phyloP scores from a whole-genome alignment of 2,797 vertebrate genomes.

The Kryptopterus vitreolus region DNA sequence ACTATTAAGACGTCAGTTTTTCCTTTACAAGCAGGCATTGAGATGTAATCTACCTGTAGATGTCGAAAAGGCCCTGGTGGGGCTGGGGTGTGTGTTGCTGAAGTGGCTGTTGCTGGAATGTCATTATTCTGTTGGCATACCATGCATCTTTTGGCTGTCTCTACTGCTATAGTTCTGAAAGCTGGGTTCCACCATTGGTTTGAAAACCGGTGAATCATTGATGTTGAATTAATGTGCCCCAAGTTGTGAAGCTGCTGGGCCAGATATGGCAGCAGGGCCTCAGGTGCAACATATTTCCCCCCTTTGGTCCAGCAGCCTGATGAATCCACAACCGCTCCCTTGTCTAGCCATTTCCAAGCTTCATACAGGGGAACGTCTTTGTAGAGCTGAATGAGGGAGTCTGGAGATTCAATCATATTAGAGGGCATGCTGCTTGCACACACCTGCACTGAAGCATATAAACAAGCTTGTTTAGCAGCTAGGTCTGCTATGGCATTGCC shows the following conservation, averaged over 20 bases:
- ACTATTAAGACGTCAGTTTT: conserved; percentile 24
- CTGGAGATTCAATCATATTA: conserved; percentile 6
- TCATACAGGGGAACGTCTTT: no score
- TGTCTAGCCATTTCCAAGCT: conserved; percentile 11
- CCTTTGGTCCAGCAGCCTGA: neutral
- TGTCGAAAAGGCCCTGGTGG: conserved; percentile 19
- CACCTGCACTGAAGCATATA: neutral
- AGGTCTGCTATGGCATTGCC: conserved; percentile 9
- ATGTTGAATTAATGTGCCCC: conserved; percentile 5
- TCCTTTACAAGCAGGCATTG: conserved; percentile 1
- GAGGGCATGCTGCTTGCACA: neutral
- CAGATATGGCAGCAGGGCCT: conserved; percentile 15
- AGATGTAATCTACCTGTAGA: conserved; percentile 13
- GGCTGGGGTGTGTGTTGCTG: conserved; percentile 20
- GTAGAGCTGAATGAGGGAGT: conserved; percentile 8
- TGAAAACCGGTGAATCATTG: conserved; percentile 11
- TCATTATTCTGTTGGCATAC: conserved; percentile 2
- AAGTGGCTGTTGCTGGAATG: neutral
- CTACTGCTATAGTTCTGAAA: neutral
- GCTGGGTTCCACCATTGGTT: conserved; percentile 2
- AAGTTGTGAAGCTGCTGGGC: conserved; percentile 3
- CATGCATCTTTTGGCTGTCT: conserved; percentile 2
- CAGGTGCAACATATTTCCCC: no score
- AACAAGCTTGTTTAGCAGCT: conserved; percentile 22
- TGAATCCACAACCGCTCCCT: neutral